Percentiles rank a stretch among this genome's conserved stretches.
Evolutionary conservation across 1,140 invertebrate species (phyloP).

Genomic region (Nephila pilipes): DNA sequence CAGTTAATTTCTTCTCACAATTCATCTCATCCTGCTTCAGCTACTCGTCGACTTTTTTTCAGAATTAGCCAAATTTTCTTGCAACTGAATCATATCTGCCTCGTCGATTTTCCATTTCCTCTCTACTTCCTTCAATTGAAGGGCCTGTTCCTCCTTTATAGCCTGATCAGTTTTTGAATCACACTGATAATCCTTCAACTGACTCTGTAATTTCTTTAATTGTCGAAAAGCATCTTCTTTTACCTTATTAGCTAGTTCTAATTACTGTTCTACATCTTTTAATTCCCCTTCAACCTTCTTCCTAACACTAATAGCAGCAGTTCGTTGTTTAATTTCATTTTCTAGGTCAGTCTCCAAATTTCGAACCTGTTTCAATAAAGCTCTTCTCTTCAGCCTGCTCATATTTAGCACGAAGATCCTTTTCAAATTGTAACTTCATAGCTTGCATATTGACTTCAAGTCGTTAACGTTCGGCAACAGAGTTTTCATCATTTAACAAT

Average conservation of each 20-base stretch:
- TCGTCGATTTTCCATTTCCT: constrained; percentile 93
- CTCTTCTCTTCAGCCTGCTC: constrained; percentile 98
- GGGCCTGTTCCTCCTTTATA: constrained; percentile 91
- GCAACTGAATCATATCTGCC: constrained; percentile 91
- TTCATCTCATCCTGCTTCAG: constrained; percentile 95
- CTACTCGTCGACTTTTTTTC: constrained; percentile 91
- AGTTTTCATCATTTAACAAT: no score
- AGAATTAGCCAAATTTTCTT: constrained; percentile 93
- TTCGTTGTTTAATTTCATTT: constrained; percentile 96
- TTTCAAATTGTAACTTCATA: no score
- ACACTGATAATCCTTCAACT: constrained; percentile 94
- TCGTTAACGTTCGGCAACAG: no score
- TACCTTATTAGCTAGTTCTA: constrained; percentile 97
- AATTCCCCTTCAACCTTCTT: constrained; percentile 98
- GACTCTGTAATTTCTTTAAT: constrained; percentile 93
- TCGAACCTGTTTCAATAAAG: constrained; percentile 94
- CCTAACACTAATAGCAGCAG: constrained; percentile 90
- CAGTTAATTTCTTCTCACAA: constrained; percentile 91
- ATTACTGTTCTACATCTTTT: constrained; percentile 95
- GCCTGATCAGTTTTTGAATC: constrained; percentile 95
- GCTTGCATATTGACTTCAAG: constrained; percentile 99
- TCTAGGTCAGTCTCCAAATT: constrained; percentile 97
- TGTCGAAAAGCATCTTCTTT: constrained; percentile 99
- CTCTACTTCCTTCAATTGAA: constrained; percentile 93
- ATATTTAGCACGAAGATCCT: constrained; percentile 94